A percentile compares a stretch with the other conserved stretches of the same genome.
phyloP scores from a whole-genome alignment of 2,113 vertebrate genomes.

The Kryptolebias marmoratus region DNA sequence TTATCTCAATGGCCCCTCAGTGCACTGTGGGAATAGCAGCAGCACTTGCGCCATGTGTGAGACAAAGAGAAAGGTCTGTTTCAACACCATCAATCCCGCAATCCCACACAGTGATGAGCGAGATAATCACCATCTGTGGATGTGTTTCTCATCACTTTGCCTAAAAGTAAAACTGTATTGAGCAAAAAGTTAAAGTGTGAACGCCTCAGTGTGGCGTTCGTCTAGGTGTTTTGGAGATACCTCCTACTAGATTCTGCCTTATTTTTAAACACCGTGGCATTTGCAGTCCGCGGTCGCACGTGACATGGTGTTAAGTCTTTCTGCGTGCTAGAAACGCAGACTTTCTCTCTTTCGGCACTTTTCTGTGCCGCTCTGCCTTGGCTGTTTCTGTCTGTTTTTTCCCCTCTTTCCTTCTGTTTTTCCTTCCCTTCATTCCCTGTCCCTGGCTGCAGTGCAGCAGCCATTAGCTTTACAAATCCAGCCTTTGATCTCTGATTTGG shows the following conservation, averaged over 20 bases:
- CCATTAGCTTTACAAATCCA: conserved; percentile 99
- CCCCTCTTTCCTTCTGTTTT: conserved; percentile 54
- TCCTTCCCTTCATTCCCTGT: conserved; percentile 61
- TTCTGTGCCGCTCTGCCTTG: conserved; percentile 53
- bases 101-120: conserved; percentile 76
- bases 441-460: conserved; percentile 91
- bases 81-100: conserved; percentile 80
- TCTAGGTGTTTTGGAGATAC: conserved; percentile 68
- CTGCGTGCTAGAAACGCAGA: conserved; percentile 48
- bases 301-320: conserved; percentile 50
- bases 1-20: conserved; percentile 74
- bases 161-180: conserved; percentile 71
- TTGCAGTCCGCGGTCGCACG: conserved; percentile 43
- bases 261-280: conserved; percentile 65
- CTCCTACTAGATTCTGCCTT: conserved; percentile 60
- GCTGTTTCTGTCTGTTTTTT: conserved; percentile 60
- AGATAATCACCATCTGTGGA: conserved; percentile 80
- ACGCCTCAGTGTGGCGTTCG: conserved; percentile 63
- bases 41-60: conserved; percentile 75
- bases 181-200: conserved; percentile 74
- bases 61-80: conserved; percentile 81
- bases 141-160: conserved; percentile 75
- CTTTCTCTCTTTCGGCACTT: conserved; percentile 28
- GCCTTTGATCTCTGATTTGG: conserved; percentile 99
- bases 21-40: conserved; percentile 74